phyloP scores from a whole-genome alignment of 2,797 vertebrate genomes.

The Lacerta agilis region DNA sequence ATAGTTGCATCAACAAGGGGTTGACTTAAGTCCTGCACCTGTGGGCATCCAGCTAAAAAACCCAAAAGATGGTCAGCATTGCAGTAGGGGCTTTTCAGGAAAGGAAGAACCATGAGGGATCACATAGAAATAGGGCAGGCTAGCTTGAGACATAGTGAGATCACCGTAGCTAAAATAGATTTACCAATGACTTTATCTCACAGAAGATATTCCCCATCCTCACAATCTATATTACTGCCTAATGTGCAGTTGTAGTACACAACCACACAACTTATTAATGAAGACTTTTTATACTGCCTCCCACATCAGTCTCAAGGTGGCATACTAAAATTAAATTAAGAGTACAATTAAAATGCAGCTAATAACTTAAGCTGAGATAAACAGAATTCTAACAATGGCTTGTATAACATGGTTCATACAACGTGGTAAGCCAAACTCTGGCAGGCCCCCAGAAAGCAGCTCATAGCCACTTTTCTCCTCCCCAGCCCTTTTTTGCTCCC shows the following conservation, averaged over 20 bases:
- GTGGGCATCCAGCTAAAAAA: slow-evolving; percentile 74
- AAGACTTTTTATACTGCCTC: too few species aligned
- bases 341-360: too few species aligned
- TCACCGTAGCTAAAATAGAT: background rate
- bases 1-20: slow-evolving; percentile 87
- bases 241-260: background rate
- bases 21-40: slow-evolving; percentile 78
- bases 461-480: too few species aligned
- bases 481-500: too few species aligned
- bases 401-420: too few species aligned
- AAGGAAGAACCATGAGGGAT: background rate
- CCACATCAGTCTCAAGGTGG: too few species aligned
- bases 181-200: background rate
- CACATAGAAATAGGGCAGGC: background rate
- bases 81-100: background rate
- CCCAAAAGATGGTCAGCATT: slow-evolving; percentile 25
- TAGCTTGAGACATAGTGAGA: background rate
- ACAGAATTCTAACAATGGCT: too few species aligned
- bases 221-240: background rate
- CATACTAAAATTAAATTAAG: too few species aligned
- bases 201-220: background rate
- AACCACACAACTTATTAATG: too few species aligned
- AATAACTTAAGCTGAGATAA: too few species aligned
- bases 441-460: too few species aligned
- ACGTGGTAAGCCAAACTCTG: too few species aligned